Evolutionary conservation across 2,888 invertebrate genomes (phyloP).

Genomic region (Cabera pusaria): DNA sequence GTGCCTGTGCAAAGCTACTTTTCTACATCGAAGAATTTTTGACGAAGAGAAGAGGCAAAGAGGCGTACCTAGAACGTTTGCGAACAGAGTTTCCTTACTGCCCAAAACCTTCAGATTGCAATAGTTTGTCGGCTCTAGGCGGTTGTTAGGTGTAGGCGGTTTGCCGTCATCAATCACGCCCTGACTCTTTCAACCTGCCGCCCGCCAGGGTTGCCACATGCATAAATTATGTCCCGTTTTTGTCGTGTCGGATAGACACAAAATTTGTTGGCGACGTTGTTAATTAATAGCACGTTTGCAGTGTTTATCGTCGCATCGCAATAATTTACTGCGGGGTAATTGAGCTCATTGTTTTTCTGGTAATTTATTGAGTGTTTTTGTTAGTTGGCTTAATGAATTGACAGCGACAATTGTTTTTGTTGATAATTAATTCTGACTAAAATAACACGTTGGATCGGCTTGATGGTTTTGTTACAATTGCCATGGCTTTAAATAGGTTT

Average conservation of each 20-base stretch:
- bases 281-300: constrained; percentile 67
- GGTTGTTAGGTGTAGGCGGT: constrained; percentile 69
- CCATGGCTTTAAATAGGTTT: no score
- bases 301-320: constrained; percentile 32
- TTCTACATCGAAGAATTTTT: no score
- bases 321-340: constrained; percentile 21
- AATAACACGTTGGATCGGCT: no score
- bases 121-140: constrained; percentile 75
- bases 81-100: constrained; percentile 1
- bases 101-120: constrained; percentile 44
- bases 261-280: constrained; percentile 71
- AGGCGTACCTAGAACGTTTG: no score
- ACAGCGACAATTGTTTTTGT: constrained; percentile 6
- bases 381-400: constrained; percentile 29
- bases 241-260: constrained; percentile 68
- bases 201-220: constrained; percentile 50
- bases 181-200: constrained; percentile 82
- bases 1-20: no score
- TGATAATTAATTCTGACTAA: no score
- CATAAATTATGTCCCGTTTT: constrained; percentile 74
- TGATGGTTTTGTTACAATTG: no score
- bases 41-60: no score
- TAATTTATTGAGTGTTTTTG: constrained; percentile 38
- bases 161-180: constrained; percentile 76
- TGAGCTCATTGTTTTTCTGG: constrained; percentile 21